These are phyloP conservation scores for Liasis olivaceus DNA, from an alignment of 2,797 vertebrate species.

Conservation along the genomic window DNA sequence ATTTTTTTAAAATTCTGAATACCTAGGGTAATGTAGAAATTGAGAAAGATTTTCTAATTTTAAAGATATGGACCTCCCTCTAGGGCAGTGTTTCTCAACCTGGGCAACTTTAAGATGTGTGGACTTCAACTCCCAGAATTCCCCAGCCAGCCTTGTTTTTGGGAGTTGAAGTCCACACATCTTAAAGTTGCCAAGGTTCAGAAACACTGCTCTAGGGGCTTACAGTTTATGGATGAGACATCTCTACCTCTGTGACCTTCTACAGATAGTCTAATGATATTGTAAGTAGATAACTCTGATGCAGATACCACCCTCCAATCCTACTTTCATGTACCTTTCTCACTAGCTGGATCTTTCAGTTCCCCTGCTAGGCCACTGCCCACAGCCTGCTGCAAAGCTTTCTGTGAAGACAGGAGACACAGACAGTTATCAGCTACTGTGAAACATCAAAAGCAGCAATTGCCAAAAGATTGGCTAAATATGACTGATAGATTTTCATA, in stretches of 20 bases:
- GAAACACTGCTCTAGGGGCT: background rate
- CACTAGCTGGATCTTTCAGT: conserved; percentile 32
- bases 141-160: too few relatives aligned
- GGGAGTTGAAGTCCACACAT: too few relatives aligned
- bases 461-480: background rate
- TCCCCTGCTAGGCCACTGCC: conserved; percentile 61
- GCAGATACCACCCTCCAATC: too few relatives aligned
- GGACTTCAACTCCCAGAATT: too few relatives aligned
- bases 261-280: background rate
- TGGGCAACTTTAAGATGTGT: too few relatives aligned
- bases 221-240: background rate
- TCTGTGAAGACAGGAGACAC: conserved; percentile 28
- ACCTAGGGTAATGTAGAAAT: background rate
- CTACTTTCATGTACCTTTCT: conserved; percentile 59
- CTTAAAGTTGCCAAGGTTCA: too few relatives aligned
- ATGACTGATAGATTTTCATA: background rate
- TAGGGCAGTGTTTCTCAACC: too few relatives aligned
- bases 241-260: background rate
- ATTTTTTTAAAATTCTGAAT: background rate
- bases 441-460: background rate
- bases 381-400: conserved; percentile 67
- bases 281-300: background rate
- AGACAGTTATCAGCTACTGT: background rate
- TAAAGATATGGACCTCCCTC: background rate
- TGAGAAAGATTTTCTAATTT: background rate